phyloP scores from a whole-genome alignment of 2,113 vertebrate genomes.

The Pseudonaja textilis region DNA sequence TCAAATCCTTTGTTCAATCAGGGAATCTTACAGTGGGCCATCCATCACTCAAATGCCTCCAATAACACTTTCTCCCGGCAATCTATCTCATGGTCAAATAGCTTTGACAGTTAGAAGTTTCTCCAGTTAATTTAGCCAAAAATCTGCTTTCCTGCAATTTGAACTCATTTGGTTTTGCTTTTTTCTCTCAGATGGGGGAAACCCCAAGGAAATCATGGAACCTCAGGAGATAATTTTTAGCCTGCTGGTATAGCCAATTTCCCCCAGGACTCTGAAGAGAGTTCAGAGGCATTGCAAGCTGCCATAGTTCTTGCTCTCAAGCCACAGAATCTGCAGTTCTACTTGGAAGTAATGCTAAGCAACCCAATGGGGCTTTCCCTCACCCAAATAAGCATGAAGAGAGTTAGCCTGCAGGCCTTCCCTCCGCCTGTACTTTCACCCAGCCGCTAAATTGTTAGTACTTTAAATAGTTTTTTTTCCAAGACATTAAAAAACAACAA shows the following conservation, averaged over 20 bases:
- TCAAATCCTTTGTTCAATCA: neutral
- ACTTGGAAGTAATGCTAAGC: neutral
- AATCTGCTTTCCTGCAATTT: neutral
- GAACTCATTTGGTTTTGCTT: neutral
- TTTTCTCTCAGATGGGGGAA: neutral
- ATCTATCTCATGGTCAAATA: neutral
- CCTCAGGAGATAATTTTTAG: neutral
- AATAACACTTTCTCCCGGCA: neutral
- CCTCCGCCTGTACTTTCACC: slow-evolving; percentile 19
- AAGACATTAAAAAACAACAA: slow-evolving; percentile 49
- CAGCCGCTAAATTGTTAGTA: slow-evolving; percentile 40
- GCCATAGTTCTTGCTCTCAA: neutral
- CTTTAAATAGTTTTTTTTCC: slow-evolving; percentile 40
- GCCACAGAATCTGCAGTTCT: neutral
- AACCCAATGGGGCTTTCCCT: neutral
- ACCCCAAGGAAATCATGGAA: neutral
- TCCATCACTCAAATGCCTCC: neutral
- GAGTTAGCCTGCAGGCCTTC: neutral
- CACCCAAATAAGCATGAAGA: neutral
- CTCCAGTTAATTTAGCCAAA: neutral
- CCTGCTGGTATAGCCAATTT: neutral
- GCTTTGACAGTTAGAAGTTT: neutral
- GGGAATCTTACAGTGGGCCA: neutral
- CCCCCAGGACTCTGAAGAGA: neutral
- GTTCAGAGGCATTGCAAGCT: neutral